Conservation (phyloP, 1,140 invertebrate species). For the Homarus americanus region DNA sequence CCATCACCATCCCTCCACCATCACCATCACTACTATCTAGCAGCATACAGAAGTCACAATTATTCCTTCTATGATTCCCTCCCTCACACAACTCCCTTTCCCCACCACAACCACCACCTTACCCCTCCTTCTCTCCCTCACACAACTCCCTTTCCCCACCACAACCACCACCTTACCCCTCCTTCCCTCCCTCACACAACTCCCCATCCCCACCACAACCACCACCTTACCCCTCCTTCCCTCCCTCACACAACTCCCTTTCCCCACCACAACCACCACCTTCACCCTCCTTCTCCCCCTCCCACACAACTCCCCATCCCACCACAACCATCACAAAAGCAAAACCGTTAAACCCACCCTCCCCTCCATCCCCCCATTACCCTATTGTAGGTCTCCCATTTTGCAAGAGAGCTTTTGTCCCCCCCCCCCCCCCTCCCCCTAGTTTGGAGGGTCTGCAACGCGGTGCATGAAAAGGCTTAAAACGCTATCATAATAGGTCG, state of each 20-base stretch:
- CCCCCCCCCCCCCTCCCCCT: background rate
- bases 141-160: background rate
- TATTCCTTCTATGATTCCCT: too few species aligned
- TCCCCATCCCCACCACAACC: background rate
- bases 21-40: too few species aligned
- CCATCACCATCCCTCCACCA: too few species aligned
- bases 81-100: too few species aligned
- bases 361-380: background rate
- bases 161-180: background rate
- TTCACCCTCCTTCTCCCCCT: background rate
- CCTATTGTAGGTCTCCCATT: constrained; percentile 29
- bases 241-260: background rate
- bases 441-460: constrained; percentile 18
- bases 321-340: background rate
- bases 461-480: background rate
- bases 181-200: background rate
- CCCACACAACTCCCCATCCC: too few species aligned
- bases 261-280: background rate
- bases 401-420: constrained; percentile 42
- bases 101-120: too few species aligned
- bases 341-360: background rate
- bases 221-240: background rate
- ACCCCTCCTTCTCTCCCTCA: background rate
- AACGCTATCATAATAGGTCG: background rate
- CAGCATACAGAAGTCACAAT: too few species aligned